Evolutionary conservation across 2,888 invertebrate species (phyloP).

Genomic region (Hypercompe scribonia): DNA sequence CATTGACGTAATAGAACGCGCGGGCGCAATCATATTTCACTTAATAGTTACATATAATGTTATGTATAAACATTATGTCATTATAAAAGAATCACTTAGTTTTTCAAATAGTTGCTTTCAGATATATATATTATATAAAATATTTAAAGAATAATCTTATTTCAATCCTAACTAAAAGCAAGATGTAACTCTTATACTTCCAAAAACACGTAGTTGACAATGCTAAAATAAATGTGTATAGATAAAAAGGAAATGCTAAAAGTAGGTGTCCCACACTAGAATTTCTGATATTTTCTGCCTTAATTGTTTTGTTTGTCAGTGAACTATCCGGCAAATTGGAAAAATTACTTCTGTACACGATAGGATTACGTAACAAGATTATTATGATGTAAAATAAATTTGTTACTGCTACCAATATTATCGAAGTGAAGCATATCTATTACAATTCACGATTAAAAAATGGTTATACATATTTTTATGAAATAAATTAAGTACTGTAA

Average conservation of each 20-base stretch:
- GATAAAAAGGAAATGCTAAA: too few relatives aligned
- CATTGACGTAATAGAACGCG: background rate
- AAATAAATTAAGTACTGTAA: background rate
- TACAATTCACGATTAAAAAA: too few relatives aligned
- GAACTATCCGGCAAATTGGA: background rate
- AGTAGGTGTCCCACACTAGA: too few relatives aligned
- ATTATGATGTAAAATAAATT: background rate
- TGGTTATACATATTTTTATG: too few relatives aligned
- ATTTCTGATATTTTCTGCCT: too few relatives aligned
- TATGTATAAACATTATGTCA: too few relatives aligned
- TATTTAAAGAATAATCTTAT: background rate
- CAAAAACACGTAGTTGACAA: background rate
- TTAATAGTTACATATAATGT: too few relatives aligned
- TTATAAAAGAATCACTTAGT: background rate
- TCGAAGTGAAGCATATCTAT: background rate
- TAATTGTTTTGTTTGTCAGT: too few relatives aligned
- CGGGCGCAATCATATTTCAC: too few relatives aligned
- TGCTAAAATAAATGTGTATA: too few relatives aligned
- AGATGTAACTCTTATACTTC: background rate
- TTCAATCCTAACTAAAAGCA: background rate
- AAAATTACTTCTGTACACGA: too few relatives aligned
- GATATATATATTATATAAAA: too few relatives aligned
- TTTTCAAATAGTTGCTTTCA: background rate
- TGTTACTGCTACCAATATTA: background rate
- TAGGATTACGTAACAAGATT: background rate